Base-by-base conservation (phyloP, 1,140 invertebrate species). In the Cyphomyrmex costatus region DNA sequence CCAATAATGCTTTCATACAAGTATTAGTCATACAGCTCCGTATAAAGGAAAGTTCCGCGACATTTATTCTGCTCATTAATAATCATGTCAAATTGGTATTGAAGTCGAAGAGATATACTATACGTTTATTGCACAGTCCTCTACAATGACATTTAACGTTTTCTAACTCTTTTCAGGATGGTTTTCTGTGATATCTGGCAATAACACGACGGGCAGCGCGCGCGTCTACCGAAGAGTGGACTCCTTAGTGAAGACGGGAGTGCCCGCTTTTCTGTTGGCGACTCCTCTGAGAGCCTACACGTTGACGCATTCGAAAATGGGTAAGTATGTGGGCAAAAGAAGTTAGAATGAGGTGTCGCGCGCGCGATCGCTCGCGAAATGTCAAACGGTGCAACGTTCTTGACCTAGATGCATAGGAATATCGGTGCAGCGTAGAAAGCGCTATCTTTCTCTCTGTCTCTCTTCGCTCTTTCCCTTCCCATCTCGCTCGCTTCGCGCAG, bases 161-260 rank as follows among this genome's bases (percentile, higher is more conserved):
- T 24, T 12, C n/a, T 10, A 77, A 33, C 78, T 86, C 68, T 84
- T 53, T 70, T 95, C 93, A 96, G 95, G 95, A 87, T 96, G 95
- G 95, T 95, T 96, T 89, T 95, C 95, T 86, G 95, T 95, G 86
- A 95, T 96, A 91, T 94, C 95, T 73, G 95, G 94, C 74, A 95
- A 93, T 56, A 94, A 93, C 76, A 78, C 93, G 42, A 93, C 93
- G 84, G 94, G 93, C 21, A 92, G 90, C 70, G 95, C 95, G 12
- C 92, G 94, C 61, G 94, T 95, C 70, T 95, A 95, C 88, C 93
- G 94, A 89, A 93, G 93, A 89, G 91, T 95, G 27, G 95, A 95
- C 83, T 93, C 94, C 86, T 91, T 95, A 77, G 95, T 95, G 73
- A 92, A 94, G 90, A 94, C 94, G 51, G 94, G 95, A 49, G 94